Evolutionary conservation across 64 coral and sea anemone genomes (phyloP), one percentile per base, ranked within the genome.

Genomic region (Montipora foliosa): DNA sequence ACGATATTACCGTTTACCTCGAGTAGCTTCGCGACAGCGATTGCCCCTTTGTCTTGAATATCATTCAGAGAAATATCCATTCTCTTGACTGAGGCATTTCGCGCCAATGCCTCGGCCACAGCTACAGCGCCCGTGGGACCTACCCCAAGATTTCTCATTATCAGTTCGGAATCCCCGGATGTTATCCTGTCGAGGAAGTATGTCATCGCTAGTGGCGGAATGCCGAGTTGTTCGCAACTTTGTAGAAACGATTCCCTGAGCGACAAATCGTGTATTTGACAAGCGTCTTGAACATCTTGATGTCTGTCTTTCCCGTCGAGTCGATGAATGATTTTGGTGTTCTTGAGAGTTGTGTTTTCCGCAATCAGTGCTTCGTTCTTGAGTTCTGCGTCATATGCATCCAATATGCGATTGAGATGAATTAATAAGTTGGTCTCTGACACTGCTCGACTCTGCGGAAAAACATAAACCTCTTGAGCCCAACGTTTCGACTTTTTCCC

Each of bases 81-180:
- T 24, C n/a, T 82, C 62, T 25, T 93, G 9, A 97, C 88, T 4
- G 77, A 89, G 45, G 48, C 58, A 75, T 97, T 95, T 78, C 89
- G 84, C 74, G 72, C 78, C 89, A 97, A 92, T 77, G 88, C 74
- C 15, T 97, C 93, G 13, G 73, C 58, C 11, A 97, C 96, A 2
- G 96, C 89, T 15, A 86, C 76, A 3, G 92, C 78, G 6, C 96
- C 96, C 6, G 47, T 71, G 1, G 89, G 59, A 4, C 96, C 96
- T 81, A 97, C 89, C 72, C 96, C 96, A 80, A 95, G 90, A 95
- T 97, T 97, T 69, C 96, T 91, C 77, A 97, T 58, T 15, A 91
- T 88, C 29, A 97, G 49, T 47, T 97, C 96, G 4, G 89, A 77
- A 22, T 75, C 90, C 5, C 85, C 92, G 47, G 74, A 83, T 53